Base-by-base conservation (phyloP, 2,797 vertebrate genomes). In the Alca torda region DNA sequence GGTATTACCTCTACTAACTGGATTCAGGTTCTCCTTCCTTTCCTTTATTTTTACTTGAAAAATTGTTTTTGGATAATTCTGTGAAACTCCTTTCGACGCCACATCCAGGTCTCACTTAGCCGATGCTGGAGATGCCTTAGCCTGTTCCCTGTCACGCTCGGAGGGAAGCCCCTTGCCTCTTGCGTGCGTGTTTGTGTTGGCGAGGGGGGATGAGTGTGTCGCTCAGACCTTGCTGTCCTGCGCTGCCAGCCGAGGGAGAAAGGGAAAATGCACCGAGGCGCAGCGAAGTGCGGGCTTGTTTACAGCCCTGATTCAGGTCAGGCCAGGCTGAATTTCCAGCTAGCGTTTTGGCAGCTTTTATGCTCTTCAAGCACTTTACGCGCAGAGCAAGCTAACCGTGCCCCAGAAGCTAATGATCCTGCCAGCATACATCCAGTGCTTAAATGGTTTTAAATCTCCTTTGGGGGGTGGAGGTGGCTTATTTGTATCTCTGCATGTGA, bases 21-120 rank as follows among this genome's bases (percentile, higher is more conserved):
- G 13, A 39, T 83, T 54, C 69, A 64, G 75, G 64, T 89, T 80
- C 77, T 92, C 41, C 41, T 82, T 84, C n/a, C 37, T 75, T 41
- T 25, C 41, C 67, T 86, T 81, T 10, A 0, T 69, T 88, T 91
- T 46, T 81, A 95, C 94, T 97, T 96, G 93, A 95, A 95, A 90
- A 91, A 5, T 8, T 28, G 30, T 50, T 70, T 79, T 88, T 33
- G 84, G 61, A 19, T 51, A 35, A 75, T 54, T 83, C 53, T 61
- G 89, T 75, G 92, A 85, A 80, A 39, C 31, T 46, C 54, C 84
- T 73, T 65, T 13, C 37, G 8, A 4, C 17, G 33, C 72, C 81
- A 5, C 1, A 0, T 82, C n/a, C 75, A 51, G 59, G 57, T 63
- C n/a, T 67, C n/a, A 3, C 24, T 4, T 10, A 25, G 57, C 57